Evolutionary conservation across 2,113 vertebrate genomes (phyloP).

Genomic region (Polypterus bichir): DNA sequence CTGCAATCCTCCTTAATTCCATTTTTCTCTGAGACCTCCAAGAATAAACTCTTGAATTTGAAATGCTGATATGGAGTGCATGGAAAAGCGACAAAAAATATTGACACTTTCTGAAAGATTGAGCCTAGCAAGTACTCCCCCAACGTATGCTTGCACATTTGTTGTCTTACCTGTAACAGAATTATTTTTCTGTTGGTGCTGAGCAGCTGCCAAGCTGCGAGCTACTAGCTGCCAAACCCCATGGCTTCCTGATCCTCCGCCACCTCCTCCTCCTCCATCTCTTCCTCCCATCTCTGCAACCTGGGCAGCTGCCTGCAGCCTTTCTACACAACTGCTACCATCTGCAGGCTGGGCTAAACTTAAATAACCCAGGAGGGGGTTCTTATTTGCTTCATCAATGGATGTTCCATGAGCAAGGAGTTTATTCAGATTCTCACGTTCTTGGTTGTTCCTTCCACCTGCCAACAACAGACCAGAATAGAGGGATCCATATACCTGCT

Average conservation of each 20-base stretch:
- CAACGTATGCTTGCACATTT: conserved; percentile 46
- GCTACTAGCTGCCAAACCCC: conserved; percentile 60
- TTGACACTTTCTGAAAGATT: conserved; percentile 52
- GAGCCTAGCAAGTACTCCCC: conserved; percentile 30
- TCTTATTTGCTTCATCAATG: conserved; percentile 41
- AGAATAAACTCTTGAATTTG: conserved; percentile 49
- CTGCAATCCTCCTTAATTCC: too few relatives aligned
- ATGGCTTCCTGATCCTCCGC: conserved; percentile 42
- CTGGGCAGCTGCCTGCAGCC: conserved; percentile 63
- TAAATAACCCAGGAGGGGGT: conserved; percentile 62
- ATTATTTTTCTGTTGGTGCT: conserved; percentile 39
- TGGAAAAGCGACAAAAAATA: conserved; percentile 58
- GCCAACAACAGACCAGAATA: conserved; percentile 70
- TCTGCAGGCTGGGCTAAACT: conserved; percentile 54
- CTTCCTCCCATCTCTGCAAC: conserved; percentile 49
- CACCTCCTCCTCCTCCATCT: conserved; percentile 13
- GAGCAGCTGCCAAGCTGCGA: conserved; percentile 48
- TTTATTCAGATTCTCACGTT: conserved; percentile 20
- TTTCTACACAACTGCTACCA: conserved; percentile 69
- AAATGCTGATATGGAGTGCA: conserved; percentile 52
- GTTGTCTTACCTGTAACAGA: conserved; percentile 40
- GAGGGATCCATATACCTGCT: conserved; percentile 61
- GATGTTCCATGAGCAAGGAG: not conserved
- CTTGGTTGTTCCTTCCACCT: conserved; percentile 32
- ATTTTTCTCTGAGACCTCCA: conserved; percentile 32